Percentiles rank a stretch among this genome's conserved stretches.
Conservation (phyloP, 2,113 vertebrate species). For the Mesoclemmys tuberculata region DNA sequence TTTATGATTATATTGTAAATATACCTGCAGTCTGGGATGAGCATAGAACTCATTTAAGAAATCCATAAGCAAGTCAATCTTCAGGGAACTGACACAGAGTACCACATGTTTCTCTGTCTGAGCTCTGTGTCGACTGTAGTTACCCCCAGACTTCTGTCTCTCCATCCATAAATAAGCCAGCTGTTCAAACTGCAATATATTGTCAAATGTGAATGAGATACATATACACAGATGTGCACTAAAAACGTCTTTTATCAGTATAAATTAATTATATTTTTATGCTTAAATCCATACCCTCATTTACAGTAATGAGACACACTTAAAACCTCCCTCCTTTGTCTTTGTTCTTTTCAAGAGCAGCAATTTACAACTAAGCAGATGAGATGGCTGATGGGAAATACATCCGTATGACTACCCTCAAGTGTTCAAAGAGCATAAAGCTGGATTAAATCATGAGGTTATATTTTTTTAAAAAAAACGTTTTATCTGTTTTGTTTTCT, state of each 20-base stretch:
- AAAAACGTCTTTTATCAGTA: background rate
- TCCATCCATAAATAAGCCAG: constrained; percentile 99
- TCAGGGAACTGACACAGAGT: constrained; percentile 93
- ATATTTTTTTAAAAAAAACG: no score
- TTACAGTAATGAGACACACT: background rate
- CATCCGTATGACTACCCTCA: background rate
- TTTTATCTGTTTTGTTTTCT: background rate
- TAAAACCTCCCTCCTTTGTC: background rate
- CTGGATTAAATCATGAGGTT: background rate
- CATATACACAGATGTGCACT: background rate
- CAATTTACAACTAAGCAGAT: background rate
- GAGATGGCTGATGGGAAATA: background rate
- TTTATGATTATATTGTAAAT: background rate
- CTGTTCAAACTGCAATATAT: constrained; percentile 91
- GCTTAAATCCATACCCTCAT: rapidly evolving
- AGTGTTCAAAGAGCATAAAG: background rate
- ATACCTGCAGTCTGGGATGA: constrained; percentile 91
- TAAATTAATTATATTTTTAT: background rate
- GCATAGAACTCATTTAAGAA: constrained; percentile 98
- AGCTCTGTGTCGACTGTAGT: constrained; percentile 95
- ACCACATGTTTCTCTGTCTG: constrained; percentile 96
- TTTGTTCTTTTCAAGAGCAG: background rate
- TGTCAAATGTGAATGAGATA: constrained; percentile 36
- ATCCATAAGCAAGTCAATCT: constrained; percentile 98
- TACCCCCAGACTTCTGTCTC: constrained; percentile 96